Evolutionary conservation across 2,797 vertebrate species (phyloP).

Genomic region (Poliocrania exsul): DNA sequence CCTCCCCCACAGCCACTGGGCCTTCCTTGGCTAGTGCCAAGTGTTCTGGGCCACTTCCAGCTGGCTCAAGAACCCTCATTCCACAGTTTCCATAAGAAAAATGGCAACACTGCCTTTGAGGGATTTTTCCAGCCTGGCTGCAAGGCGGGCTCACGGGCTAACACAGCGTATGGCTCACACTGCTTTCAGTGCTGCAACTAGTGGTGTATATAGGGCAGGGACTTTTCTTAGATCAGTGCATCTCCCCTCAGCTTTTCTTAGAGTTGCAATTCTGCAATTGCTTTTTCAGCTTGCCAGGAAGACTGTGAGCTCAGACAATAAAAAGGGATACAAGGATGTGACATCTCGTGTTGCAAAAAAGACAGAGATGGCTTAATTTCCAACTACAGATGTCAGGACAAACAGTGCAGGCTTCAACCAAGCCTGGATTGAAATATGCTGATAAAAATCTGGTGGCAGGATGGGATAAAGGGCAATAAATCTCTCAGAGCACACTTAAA

Average conservation of each 20-base stretch:
- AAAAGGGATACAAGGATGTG: not conserved
- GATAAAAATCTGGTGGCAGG: conserved; percentile 57
- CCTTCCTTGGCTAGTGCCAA: not conserved
- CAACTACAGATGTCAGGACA: conserved; percentile 40
- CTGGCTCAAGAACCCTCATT: not conserved
- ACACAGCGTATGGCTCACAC: not conserved
- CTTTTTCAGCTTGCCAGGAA: conserved; percentile 37
- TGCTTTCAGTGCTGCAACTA: not conserved
- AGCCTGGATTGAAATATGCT: conserved; percentile 37
- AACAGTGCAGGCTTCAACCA: conserved; percentile 16
- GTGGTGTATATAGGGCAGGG: conserved; percentile 28
- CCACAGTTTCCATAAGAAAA: not conserved
- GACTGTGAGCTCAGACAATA: conserved; percentile 30
- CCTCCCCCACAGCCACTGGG: not conserved
- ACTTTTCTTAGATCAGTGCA: not conserved
- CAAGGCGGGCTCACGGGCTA: not conserved
- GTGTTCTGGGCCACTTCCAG: not conserved
- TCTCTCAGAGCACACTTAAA: conserved; percentile 24
- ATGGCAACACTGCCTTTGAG: not conserved
- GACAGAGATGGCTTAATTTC: conserved; percentile 56
- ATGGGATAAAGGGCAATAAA: conserved; percentile 50
- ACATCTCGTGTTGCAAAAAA: not conserved
- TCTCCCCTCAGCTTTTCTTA: conserved; percentile 13
- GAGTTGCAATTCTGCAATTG: conserved; percentile 26
- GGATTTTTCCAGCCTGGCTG: not conserved